A percentile compares a stretch with the other conserved stretches of the same genome.
These are phyloP conservation scores for Callocephalon fimbriatum DNA, from an alignment of 2,113 vertebrate genomes.

Conservation along the genomic window DNA sequence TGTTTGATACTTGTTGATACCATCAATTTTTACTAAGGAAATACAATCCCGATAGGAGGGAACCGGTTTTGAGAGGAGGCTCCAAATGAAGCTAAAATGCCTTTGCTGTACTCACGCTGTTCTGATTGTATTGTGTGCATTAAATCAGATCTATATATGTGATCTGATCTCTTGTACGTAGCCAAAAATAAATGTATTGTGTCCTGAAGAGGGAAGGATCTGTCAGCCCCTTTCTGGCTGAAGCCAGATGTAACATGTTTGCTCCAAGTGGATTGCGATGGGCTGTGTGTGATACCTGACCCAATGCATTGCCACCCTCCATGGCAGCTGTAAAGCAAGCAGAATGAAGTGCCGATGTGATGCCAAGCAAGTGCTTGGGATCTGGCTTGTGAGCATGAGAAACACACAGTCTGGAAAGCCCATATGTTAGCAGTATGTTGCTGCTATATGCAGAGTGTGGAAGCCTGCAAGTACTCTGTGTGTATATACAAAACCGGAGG, in stretches of 20 bases:
- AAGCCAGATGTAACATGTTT: neutral
- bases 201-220: constrained; percentile 11
- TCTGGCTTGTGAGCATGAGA: neutral
- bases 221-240: neutral
- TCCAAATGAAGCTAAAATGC: neutral
- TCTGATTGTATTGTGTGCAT: constrained; percentile 10
- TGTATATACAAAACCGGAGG: neutral
- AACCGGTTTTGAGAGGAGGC: neutral
- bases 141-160: neutral
- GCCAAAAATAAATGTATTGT: constrained; percentile 44
- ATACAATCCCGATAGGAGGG: neutral
- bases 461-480: neutral
- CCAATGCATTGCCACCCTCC: rapidly evolving
- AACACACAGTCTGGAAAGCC: neutral
- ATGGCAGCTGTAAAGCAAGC: rapidly evolving
- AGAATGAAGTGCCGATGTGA: rapidly evolving
- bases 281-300: neutral
- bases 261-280: neutral
- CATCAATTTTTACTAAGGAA: neutral
- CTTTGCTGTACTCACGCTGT: neutral
- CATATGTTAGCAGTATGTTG: neutral
- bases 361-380: neutral
- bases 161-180: neutral
- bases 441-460: neutral
- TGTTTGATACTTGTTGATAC: constrained; percentile 61